Conservation (phyloP, 2,888 invertebrate species). For the Lithosia quadra region DNA sequence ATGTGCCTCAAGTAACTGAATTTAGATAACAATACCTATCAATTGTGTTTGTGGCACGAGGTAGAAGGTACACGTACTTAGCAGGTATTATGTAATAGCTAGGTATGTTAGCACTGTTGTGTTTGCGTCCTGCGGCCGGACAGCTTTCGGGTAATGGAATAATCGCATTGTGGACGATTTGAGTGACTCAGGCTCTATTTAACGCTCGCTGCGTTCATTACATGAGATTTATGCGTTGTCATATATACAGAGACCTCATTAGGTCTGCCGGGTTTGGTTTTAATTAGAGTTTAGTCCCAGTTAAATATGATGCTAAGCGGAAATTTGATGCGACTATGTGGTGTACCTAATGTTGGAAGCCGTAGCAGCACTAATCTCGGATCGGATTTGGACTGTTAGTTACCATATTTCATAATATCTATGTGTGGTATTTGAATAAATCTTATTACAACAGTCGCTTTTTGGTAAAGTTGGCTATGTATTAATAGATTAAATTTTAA, state of each 20-base stretch:
- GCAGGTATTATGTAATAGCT: slow-evolving; percentile 19
- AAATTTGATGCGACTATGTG: slow-evolving; percentile 47
- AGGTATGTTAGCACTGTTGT: slow-evolving; percentile 50
- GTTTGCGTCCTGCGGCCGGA: slow-evolving; percentile 59
- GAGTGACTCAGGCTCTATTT: slow-evolving; percentile 80
- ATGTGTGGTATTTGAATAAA: background rate
- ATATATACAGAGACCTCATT: slow-evolving; percentile 79
- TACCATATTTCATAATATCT: background rate
- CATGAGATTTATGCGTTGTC: slow-evolving; percentile 82
- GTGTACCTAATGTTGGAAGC: slow-evolving; percentile 10
- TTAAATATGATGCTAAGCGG: slow-evolving; percentile 57
- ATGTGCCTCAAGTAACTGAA: background rate
- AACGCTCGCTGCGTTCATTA: slow-evolving; percentile 82
- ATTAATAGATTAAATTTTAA: too few relatives aligned
- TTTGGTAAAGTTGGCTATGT: background rate
- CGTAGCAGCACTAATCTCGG: background rate
- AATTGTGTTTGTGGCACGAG: slow-evolving; percentile 4
- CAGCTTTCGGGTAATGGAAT: slow-evolving; percentile 77
- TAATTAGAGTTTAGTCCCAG: slow-evolving; percentile 75
- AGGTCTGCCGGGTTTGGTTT: slow-evolving; percentile 77
- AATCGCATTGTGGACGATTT: slow-evolving; percentile 84
- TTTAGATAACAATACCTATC: background rate
- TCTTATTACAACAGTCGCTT: background rate
- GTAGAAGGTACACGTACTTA: background rate
- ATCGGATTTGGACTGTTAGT: background rate